Evolutionary conservation across 2,113 vertebrate species (phyloP).

Genomic region (Prolemur simus): DNA sequence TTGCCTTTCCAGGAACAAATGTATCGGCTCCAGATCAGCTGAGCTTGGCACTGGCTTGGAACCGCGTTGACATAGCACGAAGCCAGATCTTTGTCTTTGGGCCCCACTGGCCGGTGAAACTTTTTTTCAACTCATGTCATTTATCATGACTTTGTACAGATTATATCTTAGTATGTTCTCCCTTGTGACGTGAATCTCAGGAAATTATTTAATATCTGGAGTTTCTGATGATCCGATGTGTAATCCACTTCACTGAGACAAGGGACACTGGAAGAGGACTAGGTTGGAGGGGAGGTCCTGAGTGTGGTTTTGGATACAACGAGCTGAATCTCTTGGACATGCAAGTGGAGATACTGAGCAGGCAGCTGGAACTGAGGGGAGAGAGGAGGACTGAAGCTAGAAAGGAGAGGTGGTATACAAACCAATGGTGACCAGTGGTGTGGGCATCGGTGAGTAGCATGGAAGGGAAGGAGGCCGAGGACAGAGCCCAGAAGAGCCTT

Average conservation of each 20-base stretch:
- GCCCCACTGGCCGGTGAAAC: constrained; percentile 95
- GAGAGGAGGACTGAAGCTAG: not conserved
- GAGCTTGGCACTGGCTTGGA: constrained; percentile 98
- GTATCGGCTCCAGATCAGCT: constrained; percentile 96
- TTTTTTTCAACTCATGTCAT: not conserved
- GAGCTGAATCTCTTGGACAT: not conserved
- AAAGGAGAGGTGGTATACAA: not conserved
- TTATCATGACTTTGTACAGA: not conserved
- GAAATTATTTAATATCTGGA: not conserved
- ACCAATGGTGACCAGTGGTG: no score
- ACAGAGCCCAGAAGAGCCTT: not conserved
- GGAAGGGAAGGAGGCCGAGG: not conserved
- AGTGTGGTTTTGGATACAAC: not conserved
- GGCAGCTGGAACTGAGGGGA: not conserved
- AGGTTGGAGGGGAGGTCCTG: not conserved
- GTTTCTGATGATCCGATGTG: not conserved
- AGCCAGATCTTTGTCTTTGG: constrained; percentile 99
- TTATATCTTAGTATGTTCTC: not conserved
- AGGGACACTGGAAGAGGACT: not conserved
- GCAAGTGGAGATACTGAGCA: not conserved
- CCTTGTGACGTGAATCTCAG: not conserved
- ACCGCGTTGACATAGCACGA: constrained; percentile 97
- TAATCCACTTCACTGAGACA: not conserved
- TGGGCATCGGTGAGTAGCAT: not conserved
- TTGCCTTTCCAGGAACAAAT: constrained; percentile 91